Evolutionary conservation across 2,113 vertebrate genomes (phyloP).

Genomic region (Naja naja): DNA sequence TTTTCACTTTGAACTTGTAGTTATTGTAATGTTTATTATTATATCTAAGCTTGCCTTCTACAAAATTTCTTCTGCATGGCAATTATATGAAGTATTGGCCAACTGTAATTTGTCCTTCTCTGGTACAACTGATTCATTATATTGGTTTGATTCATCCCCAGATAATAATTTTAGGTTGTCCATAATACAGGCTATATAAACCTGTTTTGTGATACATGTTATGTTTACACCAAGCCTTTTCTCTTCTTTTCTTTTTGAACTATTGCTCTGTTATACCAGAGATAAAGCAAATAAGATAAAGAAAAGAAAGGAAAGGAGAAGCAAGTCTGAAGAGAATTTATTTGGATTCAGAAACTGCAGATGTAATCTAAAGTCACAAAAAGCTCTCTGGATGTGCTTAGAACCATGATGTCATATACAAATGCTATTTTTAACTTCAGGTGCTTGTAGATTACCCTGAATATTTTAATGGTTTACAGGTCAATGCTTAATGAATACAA

Average conservation of each 20-base stretch:
- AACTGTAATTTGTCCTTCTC: not conserved
- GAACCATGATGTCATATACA: not conserved
- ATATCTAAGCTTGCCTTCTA: not conserved
- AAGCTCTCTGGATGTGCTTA: not conserved
- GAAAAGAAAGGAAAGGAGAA: not conserved
- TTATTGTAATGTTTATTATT: not conserved
- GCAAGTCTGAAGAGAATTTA: not conserved
- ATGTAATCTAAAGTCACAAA: not conserved
- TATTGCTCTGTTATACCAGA: not conserved
- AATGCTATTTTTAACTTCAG: not conserved
- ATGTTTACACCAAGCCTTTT: not conserved
- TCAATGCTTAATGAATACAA: not conserved
- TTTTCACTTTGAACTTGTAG: not conserved
- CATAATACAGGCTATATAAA: not conserved
- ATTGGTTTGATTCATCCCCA: not conserved
- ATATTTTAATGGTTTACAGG: slow-evolving; percentile 1
- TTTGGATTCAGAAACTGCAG: not conserved
- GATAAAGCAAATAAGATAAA: not conserved
- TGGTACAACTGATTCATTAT: not conserved
- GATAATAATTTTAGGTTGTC: slow-evolving; percentile 2
- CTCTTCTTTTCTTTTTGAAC: not conserved
- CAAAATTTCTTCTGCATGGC: not conserved
- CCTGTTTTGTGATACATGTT: not conserved
- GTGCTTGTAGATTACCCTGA: not conserved
- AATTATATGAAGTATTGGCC: not conserved